Evolutionary conservation across 2,797 vertebrate species (phyloP), one percentile per base, ranked within the genome.

Genomic region (Manis pentadactyla): DNA sequence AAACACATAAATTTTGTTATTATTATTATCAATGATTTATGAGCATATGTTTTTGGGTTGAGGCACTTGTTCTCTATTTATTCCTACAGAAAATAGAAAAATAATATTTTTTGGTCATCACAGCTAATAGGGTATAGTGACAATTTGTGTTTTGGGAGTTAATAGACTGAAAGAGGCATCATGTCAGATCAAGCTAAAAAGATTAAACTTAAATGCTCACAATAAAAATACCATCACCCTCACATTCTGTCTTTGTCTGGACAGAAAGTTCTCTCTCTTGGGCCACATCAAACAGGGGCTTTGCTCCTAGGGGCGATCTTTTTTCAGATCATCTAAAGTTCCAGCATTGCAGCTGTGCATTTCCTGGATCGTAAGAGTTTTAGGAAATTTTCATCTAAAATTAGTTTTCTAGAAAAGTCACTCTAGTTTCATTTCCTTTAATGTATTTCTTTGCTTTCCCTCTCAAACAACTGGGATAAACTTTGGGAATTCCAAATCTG

Each of bases 361-460:
- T 21, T 61, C 19, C 59, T 87, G 53, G 31, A 85, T 77, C 7
- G 46, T 46, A 61, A 77, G 94, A 11, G 0, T 9, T 75, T 87
- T 86, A 75, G 68, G 66, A 90, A 74, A 90, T 46, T 75, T 85
- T 85, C 1, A 39, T 61, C 31, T 77, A 85, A 71, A 95, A 57
- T 87, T 69, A 10, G 15, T 78, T 95, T 96, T 86, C 37, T 81
- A 49, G 46, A 69, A 87, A 82, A 75, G 8, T 57, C 9, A 42
- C 17, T 37, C 12, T 64, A 34, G 4, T 55, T 78, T 95, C 3
- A 34, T 84, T 74, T 93, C 31, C 82, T 39, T 66, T 90, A 23
- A 68, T 89, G 15, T 23, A 21, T 49, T 37, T 83, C 4, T 15
- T 89, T 87, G 21, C 8, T 68, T 87, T 79, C 11, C 4, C 7